Base-by-base conservation (phyloP, 2,113 vertebrate species). In the Odobenus rosmarus region DNA sequence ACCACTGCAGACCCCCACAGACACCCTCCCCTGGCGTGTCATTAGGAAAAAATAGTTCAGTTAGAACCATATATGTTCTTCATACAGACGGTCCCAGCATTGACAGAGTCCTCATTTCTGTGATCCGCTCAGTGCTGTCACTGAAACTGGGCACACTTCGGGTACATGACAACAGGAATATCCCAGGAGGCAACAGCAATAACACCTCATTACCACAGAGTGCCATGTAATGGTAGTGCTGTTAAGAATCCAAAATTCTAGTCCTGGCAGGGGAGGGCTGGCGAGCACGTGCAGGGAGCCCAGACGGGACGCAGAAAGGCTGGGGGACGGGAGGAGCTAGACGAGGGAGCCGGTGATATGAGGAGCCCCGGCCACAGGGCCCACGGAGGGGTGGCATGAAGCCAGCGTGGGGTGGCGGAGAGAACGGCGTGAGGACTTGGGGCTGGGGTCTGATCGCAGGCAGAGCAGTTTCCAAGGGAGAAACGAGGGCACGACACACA, bases 111-210 rank as follows among this genome's bases (percentile, higher is more conserved):
- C 69, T 55, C 57, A 23, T 24, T 51, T 71, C 84, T 6, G 49
- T 15, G 0, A 67, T 7, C n/a, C 0, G 1, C 67, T 16, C 7
- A 21, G 79, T 16, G 26, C 19, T 23, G 9, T 16, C n/a, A 51
- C 51, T 3, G 10, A 64, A 33, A 18, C 1, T 3, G 36, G 71
- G 64, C 33, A 2, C 36, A 3, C 8, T 57, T 57, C 31, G 31
- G 55, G n/a, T 13, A 14, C 1, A 0, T 3, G 64, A 24, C 5
- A 0, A 19, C 1, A 12, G 21, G 77, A 36, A 10, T 4, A 1
- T 23, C 24, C 8, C 19, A 15, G 13, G 28, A 33, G 31, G 7
- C 13, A 23, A 14, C 0, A 2, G 21, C 74, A 49, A 42, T 31
- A 26, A 49, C 0, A 26, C 74, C 42, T 9, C 74, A 9, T 9